Percentiles rank a stretch among this genome's conserved stretches.
Conservation (phyloP, 2,113 vertebrate genomes). For the Festucalex cinctus region DNA sequence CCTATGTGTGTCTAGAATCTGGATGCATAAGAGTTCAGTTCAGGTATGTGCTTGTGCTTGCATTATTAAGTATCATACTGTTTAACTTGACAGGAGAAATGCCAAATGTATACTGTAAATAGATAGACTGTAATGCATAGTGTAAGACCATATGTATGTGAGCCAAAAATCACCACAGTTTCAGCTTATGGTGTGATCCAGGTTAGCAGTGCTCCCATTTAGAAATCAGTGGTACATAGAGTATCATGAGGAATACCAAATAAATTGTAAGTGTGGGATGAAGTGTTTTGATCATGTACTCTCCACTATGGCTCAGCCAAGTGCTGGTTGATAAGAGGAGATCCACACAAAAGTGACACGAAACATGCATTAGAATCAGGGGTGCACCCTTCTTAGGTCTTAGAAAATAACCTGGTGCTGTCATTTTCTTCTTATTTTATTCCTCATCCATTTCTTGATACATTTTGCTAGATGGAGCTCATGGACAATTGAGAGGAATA, state of each 20-base stretch:
- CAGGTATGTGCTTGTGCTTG: constrained; percentile 7
- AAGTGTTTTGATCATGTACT: constrained; percentile 3
- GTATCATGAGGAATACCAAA: background rate
- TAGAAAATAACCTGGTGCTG: too few relatives aligned
- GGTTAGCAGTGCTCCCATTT: background rate
- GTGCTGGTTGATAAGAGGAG: background rate
- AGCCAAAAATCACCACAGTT: background rate
- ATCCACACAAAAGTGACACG: background rate
- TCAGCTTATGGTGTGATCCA: background rate
- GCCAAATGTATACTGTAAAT: constrained; percentile 17
- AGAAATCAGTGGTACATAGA: constrained; percentile 1
- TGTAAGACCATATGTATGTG: background rate
- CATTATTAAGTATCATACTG: background rate
- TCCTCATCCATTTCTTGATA: too few relatives aligned
- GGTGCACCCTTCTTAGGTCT: too few relatives aligned
- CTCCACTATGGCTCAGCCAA: background rate
- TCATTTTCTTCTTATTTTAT: too few relatives aligned
- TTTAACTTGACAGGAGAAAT: background rate
- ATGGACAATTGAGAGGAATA: too few relatives aligned
- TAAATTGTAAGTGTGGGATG: background rate
- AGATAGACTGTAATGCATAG: background rate
- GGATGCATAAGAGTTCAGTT: constrained; percentile 17
- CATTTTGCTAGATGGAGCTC: too few relatives aligned
- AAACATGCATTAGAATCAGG: background rate
- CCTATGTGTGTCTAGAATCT: background rate